Conservation (phyloP, 2,888 invertebrate species). For the Clusia tigrina region DNA sequence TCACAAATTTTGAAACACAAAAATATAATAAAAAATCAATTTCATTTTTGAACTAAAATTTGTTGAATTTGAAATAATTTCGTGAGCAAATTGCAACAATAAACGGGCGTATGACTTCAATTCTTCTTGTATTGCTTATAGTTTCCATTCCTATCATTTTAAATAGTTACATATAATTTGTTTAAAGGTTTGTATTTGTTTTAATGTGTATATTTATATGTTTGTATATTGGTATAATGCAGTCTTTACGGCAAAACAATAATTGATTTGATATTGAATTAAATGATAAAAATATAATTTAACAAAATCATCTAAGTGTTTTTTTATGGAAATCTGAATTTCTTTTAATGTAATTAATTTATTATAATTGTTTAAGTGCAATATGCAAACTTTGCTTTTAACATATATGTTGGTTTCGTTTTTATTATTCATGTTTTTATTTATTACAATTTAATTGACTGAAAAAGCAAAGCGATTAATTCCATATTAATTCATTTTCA, state of each 20-base stretch:
- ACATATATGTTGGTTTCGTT: too few relatives aligned
- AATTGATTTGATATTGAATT: slow-evolving; percentile 35
- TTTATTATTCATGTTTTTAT: neutral
- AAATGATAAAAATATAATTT: slow-evolving; percentile 48
- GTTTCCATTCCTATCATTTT: neutral
- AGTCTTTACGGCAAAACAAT: slow-evolving; percentile 63
- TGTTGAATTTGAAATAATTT: neutral
- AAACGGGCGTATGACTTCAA: neutral
- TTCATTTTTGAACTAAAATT: neutral
- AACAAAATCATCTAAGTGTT: neutral
- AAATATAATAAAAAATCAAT: neutral
- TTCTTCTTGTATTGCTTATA: neutral
- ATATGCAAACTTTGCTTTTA: too few relatives aligned
- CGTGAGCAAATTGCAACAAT: neutral
- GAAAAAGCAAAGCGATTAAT: neutral
- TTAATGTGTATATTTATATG: slow-evolving; percentile 31
- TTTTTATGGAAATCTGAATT: too few relatives aligned
- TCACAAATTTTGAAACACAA: neutral
- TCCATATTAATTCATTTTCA: neutral
- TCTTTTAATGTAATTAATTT: too few relatives aligned
- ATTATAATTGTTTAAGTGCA: too few relatives aligned
- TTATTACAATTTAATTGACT: neutral
- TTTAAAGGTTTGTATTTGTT: neutral
- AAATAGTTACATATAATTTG: neutral
- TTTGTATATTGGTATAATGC: slow-evolving; percentile 62